These are phyloP conservation scores for Montipora efflorescens DNA, from an alignment of 64 coral and sea anemone species.

Conservation along the genomic window DNA sequence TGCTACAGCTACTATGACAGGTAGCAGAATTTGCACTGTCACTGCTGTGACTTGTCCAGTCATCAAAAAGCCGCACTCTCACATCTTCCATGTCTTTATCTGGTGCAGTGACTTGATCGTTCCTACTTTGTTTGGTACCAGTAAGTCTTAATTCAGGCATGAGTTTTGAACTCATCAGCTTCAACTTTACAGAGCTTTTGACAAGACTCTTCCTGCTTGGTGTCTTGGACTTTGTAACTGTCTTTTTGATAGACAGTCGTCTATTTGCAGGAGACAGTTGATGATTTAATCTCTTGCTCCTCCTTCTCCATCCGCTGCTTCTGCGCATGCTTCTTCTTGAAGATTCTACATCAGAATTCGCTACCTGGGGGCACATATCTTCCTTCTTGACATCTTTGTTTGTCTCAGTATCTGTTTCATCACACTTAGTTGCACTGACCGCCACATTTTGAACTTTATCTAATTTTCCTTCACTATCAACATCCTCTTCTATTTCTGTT, in stretches of 20 bases:
- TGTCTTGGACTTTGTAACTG: conserved; percentile 42
- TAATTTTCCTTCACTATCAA: not conserved
- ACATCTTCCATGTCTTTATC: conserved; percentile 20
- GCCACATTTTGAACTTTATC: not conserved
- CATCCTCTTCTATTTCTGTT: not conserved
- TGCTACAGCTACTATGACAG: conserved; percentile 15
- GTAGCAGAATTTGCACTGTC: not conserved
- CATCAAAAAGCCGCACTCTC: conserved; percentile 47
- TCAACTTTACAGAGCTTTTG: conserved; percentile 89
- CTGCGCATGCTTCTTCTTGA: not conserved
- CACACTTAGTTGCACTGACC: not conserved
- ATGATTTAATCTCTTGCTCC: conserved; percentile 49
- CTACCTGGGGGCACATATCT: not conserved
- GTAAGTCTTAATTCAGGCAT: conserved; percentile 74
- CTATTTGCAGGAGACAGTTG: conserved; percentile 3
- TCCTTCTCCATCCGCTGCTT: conserved; percentile 56
- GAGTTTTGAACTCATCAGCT: conserved; percentile 59
- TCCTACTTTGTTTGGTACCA: not conserved
- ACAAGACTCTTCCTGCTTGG: conserved; percentile 59
- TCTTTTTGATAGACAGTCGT: conserved; percentile 6
- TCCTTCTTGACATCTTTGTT: not conserved
- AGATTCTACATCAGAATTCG: not conserved
- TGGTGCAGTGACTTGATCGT: not conserved
- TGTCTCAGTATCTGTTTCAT: not conserved
- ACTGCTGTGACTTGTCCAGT: not conserved